Conservation (phyloP, 2,888 invertebrate species). For the Acanthosepion pharaonis region DNA sequence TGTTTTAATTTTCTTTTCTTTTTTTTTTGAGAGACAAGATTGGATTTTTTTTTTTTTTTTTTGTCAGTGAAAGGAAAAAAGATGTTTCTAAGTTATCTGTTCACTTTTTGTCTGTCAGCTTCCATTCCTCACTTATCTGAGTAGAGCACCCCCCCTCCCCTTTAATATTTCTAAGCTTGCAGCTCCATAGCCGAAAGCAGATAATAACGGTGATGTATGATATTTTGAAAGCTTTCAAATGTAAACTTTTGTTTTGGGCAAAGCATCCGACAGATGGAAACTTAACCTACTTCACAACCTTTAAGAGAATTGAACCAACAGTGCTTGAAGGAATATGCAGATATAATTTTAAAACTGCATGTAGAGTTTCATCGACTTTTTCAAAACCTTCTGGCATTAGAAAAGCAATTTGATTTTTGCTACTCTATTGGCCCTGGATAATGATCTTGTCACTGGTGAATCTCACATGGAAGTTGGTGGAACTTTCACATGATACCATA, state of each 20-base stretch:
- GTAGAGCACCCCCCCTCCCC: no score
- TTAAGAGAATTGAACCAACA: neutral
- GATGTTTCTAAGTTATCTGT: neutral
- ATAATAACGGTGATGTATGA: neutral
- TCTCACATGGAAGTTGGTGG: no score
- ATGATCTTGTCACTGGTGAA: no score
- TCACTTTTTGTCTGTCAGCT: neutral
- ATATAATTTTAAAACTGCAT: neutral
- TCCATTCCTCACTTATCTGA: neutral
- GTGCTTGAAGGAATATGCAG: neutral
- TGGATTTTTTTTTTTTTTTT: neutral
- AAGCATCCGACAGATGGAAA: neutral
- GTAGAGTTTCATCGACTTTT: neutral
- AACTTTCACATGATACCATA: no score
- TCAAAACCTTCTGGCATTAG: neutral
- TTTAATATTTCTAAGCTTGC: neutral
- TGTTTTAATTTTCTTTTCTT: neutral
- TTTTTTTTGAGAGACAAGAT: neutral
- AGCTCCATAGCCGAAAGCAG: neutral
- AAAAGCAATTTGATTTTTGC: neutral
- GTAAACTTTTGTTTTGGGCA: neutral
- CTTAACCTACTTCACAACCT: neutral
- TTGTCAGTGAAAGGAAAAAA: neutral
- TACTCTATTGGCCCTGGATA: no score
- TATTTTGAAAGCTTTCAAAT: neutral